phyloP scores from a whole-genome alignment of 23 tunicate genomes.

The Ciona savignyi region DNA sequence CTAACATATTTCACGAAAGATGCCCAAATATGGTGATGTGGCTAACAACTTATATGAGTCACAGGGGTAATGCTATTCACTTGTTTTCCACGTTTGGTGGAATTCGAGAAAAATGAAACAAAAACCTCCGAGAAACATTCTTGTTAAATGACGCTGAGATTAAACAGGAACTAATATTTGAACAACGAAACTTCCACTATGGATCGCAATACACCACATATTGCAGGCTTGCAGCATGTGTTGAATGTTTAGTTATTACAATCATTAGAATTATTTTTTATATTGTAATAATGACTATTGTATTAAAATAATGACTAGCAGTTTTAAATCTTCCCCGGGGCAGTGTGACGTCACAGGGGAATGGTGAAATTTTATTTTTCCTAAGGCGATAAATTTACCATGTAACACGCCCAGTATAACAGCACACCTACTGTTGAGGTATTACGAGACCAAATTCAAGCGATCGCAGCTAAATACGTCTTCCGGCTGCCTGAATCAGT shows the following conservation, averaged over 20 bases:
- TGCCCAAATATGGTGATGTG: not conserved
- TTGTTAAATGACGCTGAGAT: too few species aligned
- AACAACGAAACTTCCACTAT: too few species aligned
- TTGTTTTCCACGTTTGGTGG: not conserved
- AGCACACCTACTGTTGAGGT: not conserved
- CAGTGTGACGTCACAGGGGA: not conserved
- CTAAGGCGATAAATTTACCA: too few species aligned
- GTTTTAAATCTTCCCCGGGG: not conserved
- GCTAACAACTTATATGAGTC: not conserved
- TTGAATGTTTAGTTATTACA: too few species aligned
- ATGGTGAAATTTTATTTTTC: too few species aligned
- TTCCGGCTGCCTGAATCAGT: not conserved
- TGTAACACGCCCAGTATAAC: not conserved
- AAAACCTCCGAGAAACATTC: too few species aligned
- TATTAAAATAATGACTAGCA: not conserved
- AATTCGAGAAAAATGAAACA: too few species aligned
- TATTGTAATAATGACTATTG: not conserved
- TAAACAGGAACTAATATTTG: not conserved
- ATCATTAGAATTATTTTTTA: too few species aligned
- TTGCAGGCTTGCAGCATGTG: not conserved
- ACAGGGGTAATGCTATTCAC: not conserved
- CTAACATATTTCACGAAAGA: too few species aligned
- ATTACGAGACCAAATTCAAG: not conserved
- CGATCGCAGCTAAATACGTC: not conserved
- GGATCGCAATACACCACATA: too few species aligned